Evolutionary conservation across 2,888 invertebrate species (phyloP).

Genomic region (Embidobia sp.): DNA sequence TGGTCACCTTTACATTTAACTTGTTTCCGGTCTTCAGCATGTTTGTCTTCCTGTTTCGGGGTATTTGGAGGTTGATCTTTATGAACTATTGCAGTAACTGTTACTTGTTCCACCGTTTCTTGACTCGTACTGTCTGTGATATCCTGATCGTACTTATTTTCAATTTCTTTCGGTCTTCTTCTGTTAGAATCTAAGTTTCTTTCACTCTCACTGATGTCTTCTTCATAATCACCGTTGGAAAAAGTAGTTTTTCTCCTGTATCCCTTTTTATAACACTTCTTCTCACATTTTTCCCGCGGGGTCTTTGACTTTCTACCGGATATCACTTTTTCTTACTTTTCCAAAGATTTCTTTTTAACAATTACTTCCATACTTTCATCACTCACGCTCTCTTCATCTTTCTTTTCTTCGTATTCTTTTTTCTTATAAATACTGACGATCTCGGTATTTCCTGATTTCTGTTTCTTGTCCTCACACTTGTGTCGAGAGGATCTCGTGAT

Average conservation of each 20-base stretch:
- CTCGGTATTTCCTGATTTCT: constrained; percentile 37
- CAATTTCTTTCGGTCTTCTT: constrained; percentile 48
- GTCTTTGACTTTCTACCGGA: constrained; percentile 73
- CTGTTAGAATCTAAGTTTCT: constrained; percentile 28
- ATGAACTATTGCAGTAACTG: constrained; percentile 77
- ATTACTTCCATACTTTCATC: constrained; percentile 79
- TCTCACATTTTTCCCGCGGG: constrained; percentile 71
- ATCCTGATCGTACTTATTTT: constrained; percentile 66
- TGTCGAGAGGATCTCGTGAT: background rate
- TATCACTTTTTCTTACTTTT: constrained; percentile 75
- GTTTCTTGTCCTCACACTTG: constrained; percentile 68
- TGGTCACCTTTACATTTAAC: constrained; percentile 58
- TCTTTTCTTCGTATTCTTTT: constrained; percentile 70
- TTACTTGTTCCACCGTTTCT: constrained; percentile 76
- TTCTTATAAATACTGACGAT: constrained; percentile 26
- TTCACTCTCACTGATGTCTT: constrained; percentile 12
- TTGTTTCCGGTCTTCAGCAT: constrained; percentile 41
- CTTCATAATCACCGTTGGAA: constrained; percentile 38
- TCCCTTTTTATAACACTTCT: constrained; percentile 64
- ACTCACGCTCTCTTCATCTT: constrained; percentile 72
- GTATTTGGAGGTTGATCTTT: constrained; percentile 76
- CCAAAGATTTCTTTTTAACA: constrained; percentile 74
- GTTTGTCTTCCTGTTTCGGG: constrained; percentile 76
- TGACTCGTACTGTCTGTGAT: constrained; percentile 78
- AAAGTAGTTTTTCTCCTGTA: background rate